A percentile compares a stretch with the other conserved stretches of the same genome.
Evolutionary conservation across 2,888 invertebrate genomes (phyloP).

Genomic region (Drepana falcataria): DNA sequence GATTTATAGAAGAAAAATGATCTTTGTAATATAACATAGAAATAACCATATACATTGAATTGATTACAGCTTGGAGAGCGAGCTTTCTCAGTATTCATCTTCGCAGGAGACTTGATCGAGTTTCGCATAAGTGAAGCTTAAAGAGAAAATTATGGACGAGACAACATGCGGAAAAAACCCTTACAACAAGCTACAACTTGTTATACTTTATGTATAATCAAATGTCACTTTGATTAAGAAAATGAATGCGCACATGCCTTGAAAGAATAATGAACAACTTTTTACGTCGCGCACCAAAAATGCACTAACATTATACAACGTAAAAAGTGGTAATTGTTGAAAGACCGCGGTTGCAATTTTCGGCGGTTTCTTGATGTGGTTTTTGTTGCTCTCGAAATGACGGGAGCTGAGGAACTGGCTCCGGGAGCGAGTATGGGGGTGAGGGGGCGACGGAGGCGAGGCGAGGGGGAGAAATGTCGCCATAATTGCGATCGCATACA

Average conservation of each 20-base stretch:
- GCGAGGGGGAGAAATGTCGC: slow-evolving; percentile 29
- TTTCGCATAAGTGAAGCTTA: background rate
- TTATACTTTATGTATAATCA: background rate
- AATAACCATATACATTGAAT: background rate
- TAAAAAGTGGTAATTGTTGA: slow-evolving; percentile 62
- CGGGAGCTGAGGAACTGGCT: slow-evolving; percentile 14
- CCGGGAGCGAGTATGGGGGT: slow-evolving; percentile 12
- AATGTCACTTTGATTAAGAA: background rate
- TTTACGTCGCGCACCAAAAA: slow-evolving; percentile 29
- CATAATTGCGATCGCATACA: slow-evolving; percentile 35
- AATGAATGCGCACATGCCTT: background rate
- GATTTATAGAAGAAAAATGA: too few relatives aligned
- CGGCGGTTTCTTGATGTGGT: slow-evolving; percentile 39
- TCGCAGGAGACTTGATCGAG: background rate
- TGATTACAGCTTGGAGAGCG: background rate
- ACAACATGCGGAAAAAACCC: too few relatives aligned
- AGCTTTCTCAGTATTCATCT: background rate
- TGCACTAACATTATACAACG: slow-evolving; percentile 44
- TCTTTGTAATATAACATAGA: too few relatives aligned
- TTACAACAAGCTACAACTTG: background rate
- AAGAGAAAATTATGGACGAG: too few relatives aligned
- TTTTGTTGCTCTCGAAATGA: slow-evolving; percentile 40
- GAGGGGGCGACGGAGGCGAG: slow-evolving; percentile 1
- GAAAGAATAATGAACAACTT: slow-evolving; percentile 20
- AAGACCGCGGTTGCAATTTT: slow-evolving; percentile 57